A percentile compares a stretch with the other conserved stretches of the same genome.
Evolutionary conservation across 2,113 vertebrate species (phyloP).

Genomic region (Oryctolagus cuniculus): DNA sequence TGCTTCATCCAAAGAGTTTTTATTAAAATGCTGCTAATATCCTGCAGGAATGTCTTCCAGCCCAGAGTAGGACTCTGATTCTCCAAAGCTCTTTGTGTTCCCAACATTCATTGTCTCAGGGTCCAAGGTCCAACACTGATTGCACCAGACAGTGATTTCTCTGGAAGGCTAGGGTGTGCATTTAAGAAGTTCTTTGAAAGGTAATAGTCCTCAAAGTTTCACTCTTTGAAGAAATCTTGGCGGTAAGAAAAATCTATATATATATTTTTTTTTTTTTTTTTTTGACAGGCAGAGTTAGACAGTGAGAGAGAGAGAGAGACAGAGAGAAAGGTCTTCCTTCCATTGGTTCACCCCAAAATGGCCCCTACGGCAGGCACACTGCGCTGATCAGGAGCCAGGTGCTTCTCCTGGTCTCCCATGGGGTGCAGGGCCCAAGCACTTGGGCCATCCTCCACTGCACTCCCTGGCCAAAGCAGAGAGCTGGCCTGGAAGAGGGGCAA

Average conservation of each 20-base stretch:
- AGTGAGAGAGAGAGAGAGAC: too few species aligned
- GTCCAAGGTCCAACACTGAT: slow-evolving; percentile 66
- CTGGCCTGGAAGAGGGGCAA: too few species aligned
- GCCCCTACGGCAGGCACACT: too few species aligned
- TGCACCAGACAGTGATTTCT: slow-evolving; percentile 64
- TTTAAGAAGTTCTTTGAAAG: slow-evolving; percentile 71
- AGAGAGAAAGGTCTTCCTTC: too few species aligned
- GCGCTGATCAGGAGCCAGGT: too few species aligned
- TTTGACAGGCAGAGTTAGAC: too few species aligned
- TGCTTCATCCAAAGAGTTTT: slow-evolving; percentile 82
- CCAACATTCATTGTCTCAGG: slow-evolving; percentile 68
- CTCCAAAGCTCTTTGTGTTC: slow-evolving; percentile 74
- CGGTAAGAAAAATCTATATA: slow-evolving; percentile 9
- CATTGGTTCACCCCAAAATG: too few species aligned
- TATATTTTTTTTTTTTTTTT: too few species aligned
- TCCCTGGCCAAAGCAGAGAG: too few species aligned
- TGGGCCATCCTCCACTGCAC: too few species aligned
- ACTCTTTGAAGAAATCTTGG: slow-evolving; percentile 63
- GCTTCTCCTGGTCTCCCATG: too few species aligned
- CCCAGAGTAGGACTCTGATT: slow-evolving; percentile 69
- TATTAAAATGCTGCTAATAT: slow-evolving; percentile 84
- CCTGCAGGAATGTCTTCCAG: slow-evolving; percentile 76
- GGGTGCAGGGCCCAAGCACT: too few species aligned
- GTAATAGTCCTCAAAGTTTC: slow-evolving; percentile 61
- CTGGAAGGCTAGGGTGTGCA: slow-evolving; percentile 60